Percentiles rank a stretch among this genome's conserved stretches.
phyloP scores from a whole-genome alignment of 2,113 vertebrate genomes.

The Camelus dromedarius region DNA sequence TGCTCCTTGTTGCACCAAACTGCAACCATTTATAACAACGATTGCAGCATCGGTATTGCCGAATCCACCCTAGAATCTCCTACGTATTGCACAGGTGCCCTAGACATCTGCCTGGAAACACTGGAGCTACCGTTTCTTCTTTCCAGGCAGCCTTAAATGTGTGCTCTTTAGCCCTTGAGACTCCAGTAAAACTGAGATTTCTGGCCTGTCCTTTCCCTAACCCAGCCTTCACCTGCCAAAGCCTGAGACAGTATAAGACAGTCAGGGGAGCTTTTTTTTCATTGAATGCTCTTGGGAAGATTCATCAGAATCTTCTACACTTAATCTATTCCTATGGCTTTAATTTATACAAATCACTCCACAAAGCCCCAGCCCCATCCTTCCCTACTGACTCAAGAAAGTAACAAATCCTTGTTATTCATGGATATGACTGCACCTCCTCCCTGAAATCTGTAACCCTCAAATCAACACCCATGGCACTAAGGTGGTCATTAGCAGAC shows the following conservation, averaged over 20 bases:
- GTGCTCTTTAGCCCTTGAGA: conserved; percentile 61
- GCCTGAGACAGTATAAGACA: background rate
- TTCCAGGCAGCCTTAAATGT: conserved; percentile 51
- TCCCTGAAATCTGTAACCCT: background rate
- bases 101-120: conserved; percentile 36
- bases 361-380: background rate
- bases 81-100: conserved; percentile 32
- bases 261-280: background rate
- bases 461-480: background rate
- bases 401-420: background rate
- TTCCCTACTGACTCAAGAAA: background rate
- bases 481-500: background rate
- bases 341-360: background rate
- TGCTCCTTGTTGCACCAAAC: conserved; percentile 56
- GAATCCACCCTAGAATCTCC: background rate
- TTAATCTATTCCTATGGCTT: background rate
- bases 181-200: conserved; percentile 57
- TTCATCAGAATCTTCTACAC: background rate
- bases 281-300: background rate
- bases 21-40: conserved; percentile 65
- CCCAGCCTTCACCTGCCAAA: conserved; percentile 13
- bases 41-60: background rate
- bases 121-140: conserved; percentile 45
- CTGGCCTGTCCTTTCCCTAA: conserved; percentile 48
- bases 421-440: background rate